Conservation (phyloP, 37 sponge, comb jelly and placozoan species). For the Hexactinellida sp. region DNA sequence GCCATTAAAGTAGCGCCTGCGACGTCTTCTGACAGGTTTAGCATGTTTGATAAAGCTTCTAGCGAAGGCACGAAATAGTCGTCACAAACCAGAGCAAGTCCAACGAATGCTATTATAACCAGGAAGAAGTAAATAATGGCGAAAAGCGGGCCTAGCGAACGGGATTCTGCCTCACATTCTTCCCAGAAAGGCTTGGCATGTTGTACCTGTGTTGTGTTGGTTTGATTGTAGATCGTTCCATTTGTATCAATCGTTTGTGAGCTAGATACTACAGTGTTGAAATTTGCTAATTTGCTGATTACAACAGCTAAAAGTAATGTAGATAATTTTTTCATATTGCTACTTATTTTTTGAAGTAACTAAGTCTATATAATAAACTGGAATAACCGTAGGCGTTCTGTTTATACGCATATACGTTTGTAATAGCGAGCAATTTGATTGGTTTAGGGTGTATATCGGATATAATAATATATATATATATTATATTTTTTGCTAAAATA, state of each 20-base stretch:
- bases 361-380: too few relatives aligned
- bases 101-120: slow-evolving; percentile 38
- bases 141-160: slow-evolving; percentile 19
- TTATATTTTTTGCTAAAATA: too few relatives aligned
- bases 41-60: slow-evolving; percentile 64
- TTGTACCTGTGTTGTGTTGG: not conserved
- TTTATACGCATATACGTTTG: not conserved
- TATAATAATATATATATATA: too few relatives aligned
- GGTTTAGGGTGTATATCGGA: too few relatives aligned
- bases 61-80: slow-evolving; percentile 85
- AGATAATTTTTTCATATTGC: not conserved
- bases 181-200: slow-evolving; percentile 40
- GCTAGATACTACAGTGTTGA: not conserved
- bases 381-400: not conserved
- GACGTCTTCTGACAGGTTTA: slow-evolving; percentile 79
- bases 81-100: slow-evolving; percentile 74
- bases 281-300: not conserved
- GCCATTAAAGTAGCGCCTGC: slow-evolving; percentile 96
- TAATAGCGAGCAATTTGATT: not conserved
- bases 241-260: not conserved
- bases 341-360: too few relatives aligned
- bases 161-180: slow-evolving; percentile 34
- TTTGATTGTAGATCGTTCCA: not conserved
- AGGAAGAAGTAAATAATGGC: slow-evolving; percentile 28
- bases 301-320: not conserved